These are phyloP conservation scores for Drosophila trapezifrons DNA, from an alignment of 1,140 invertebrate genomes.

Conservation along the genomic window DNA sequence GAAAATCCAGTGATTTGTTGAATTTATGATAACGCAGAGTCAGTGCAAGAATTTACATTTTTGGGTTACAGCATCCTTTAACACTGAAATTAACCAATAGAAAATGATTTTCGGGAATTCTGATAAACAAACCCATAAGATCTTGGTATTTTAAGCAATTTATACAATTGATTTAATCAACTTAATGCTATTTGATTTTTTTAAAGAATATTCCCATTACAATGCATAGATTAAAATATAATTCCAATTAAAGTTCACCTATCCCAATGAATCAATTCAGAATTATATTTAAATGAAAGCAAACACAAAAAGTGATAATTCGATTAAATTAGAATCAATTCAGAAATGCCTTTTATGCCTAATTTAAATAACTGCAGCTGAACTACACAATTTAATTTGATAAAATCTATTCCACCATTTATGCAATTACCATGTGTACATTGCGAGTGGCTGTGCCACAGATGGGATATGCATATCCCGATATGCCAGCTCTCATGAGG, in stretches of 20 bases:
- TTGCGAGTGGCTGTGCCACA: not conserved
- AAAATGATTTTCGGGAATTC: not conserved
- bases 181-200: no score
- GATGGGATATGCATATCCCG: not conserved
- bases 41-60: not conserved
- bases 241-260: not conserved
- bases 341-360: not conserved
- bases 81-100: not conserved
- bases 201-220: no score
- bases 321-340: not conserved
- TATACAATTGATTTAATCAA: no score
- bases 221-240: no score
- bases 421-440: constrained; percentile 22
- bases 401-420: constrained; percentile 19
- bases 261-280: not conserved
- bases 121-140: no score
- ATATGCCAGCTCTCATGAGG: constrained; percentile 13
- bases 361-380: not conserved
- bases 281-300: not conserved
- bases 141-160: no score
- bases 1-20: not conserved
- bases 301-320: constrained; percentile 7
- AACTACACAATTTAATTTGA: constrained; percentile 3
- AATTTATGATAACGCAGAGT: constrained; percentile 1
- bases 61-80: not conserved